Conservation (phyloP, 2,113 vertebrate genomes). For the Stegastes partitus region DNA sequence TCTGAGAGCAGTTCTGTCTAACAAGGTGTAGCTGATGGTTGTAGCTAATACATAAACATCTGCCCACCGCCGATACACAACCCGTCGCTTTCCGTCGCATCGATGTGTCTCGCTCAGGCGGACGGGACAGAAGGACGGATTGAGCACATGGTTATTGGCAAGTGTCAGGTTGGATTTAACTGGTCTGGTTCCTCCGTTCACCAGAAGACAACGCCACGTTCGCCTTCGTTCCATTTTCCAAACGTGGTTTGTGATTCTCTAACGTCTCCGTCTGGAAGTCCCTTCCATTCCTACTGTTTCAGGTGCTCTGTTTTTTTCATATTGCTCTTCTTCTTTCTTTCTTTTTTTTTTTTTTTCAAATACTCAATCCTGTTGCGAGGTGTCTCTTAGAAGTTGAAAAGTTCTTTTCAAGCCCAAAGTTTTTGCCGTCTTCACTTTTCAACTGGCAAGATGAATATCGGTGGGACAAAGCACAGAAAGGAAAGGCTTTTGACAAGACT, state of each 20-base stretch:
- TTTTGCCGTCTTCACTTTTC: conserved; percentile 82
- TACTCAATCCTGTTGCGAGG: conserved; percentile 78
- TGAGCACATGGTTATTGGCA: conserved; percentile 34
- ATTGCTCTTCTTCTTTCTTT: conserved; percentile 3
- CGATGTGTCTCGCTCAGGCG: neutral
- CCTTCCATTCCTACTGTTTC: conserved; percentile 73
- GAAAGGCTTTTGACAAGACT: conserved; percentile 81
- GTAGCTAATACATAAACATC: conserved; percentile 17
- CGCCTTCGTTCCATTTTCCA: conserved; percentile 59
- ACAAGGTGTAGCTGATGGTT: conserved; percentile 46
- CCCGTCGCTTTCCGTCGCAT: conserved; percentile 6
- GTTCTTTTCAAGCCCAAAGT: conserved; percentile 81
- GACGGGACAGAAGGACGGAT: conserved; percentile 2
- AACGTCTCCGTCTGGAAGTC: conserved; percentile 69
- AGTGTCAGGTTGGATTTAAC: conserved; percentile 54
- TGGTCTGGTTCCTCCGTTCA: conserved; percentile 50
- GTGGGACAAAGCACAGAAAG: conserved; percentile 79
- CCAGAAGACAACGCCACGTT: no score
- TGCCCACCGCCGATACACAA: neutral
- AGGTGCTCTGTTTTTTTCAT: conserved; percentile 5
- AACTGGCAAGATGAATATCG: conserved; percentile 83
- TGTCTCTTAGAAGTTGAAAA: conserved; percentile 81
- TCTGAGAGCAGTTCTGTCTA: conserved; percentile 52
- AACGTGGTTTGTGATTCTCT: conserved; percentile 66
- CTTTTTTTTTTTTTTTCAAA: conserved; percentile 57